Evolutionary conservation across 2,113 vertebrate species (phyloP).

Genomic region (rat (Rattus norvegicus)): DNA sequence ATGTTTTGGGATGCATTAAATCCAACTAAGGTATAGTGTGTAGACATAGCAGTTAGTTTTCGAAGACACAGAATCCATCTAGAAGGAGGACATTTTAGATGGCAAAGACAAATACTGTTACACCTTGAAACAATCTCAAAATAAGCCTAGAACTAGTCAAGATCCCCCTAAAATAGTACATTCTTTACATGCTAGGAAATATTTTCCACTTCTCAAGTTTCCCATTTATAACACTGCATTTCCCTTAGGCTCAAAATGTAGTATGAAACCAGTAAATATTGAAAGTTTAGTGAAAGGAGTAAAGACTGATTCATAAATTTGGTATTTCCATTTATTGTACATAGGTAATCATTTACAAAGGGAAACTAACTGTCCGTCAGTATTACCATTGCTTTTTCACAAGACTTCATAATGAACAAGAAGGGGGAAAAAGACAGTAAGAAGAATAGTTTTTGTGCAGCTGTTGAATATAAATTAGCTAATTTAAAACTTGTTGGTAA

Average conservation of each 20-base stretch:
- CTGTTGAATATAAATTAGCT: background rate
- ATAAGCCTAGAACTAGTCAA: background rate
- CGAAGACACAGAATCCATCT: background rate
- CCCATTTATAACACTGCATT: background rate
- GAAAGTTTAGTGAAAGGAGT: background rate
- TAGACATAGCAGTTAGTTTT: slow-evolving; percentile 9
- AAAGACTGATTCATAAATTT: background rate
- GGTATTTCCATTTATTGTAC: background rate
- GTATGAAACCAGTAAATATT: background rate
- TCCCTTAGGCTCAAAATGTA: background rate
- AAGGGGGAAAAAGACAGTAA: background rate
- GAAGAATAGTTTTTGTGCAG: background rate
- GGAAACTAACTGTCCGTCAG: background rate
- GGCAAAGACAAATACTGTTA: background rate
- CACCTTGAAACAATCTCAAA: background rate
- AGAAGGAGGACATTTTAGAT: background rate
- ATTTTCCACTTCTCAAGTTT: background rate
- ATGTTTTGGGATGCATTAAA: background rate
- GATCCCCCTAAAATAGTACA: background rate
- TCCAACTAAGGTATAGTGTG: background rate
- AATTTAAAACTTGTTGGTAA: background rate
- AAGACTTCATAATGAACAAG: background rate
- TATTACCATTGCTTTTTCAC: background rate
- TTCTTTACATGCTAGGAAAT: background rate
- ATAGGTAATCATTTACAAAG: background rate